Evolutionary conservation across 2,888 invertebrate genomes (phyloP).

Genomic region (Ditula angustiorana): DNA sequence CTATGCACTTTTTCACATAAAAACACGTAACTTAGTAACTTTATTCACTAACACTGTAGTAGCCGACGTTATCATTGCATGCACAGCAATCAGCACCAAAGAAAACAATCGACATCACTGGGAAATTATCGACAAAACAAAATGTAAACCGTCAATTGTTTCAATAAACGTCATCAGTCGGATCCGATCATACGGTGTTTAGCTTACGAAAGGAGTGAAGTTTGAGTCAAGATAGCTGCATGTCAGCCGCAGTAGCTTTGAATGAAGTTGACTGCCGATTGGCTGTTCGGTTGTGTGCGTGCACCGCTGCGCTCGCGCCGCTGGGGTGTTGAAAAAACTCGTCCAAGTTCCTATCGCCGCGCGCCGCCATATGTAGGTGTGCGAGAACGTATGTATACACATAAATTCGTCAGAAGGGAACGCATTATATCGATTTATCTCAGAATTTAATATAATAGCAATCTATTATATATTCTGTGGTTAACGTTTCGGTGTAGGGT

Average conservation of each 20-base stretch:
- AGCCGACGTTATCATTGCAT: slow-evolving; percentile 11
- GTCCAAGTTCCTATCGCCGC: slow-evolving; percentile 44
- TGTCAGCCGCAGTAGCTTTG: slow-evolving; percentile 59
- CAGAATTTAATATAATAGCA: neutral
- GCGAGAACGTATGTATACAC: slow-evolving; percentile 42
- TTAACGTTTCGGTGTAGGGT: neutral
- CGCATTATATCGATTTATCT: neutral
- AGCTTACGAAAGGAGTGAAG: slow-evolving; percentile 69
- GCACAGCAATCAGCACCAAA: slow-evolving; percentile 36
- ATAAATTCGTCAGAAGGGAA: slow-evolving; percentile 9
- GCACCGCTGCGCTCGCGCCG: slow-evolving; percentile 51
- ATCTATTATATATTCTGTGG: neutral
- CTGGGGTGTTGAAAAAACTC: slow-evolving; percentile 60
- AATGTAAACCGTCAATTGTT: slow-evolving; percentile 67
- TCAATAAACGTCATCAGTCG: slow-evolving; percentile 70
- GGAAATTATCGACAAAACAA: slow-evolving; percentile 78
- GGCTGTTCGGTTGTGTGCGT: slow-evolving; percentile 53
- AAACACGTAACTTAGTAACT: slow-evolving; percentile 12
- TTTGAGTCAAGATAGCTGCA: slow-evolving; percentile 57
- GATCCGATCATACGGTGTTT: slow-evolving; percentile 68
- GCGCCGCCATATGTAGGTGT: slow-evolving; percentile 9
- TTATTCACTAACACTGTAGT: neutral
- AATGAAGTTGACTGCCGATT: slow-evolving; percentile 74
- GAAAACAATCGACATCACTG: slow-evolving; percentile 44
- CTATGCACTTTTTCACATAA: slow-evolving; percentile 18